Percentiles rank a stretch among this genome's conserved stretches.
Conservation (phyloP, 1,140 invertebrate genomes). For the Mycetomoellerius zeteki region DNA sequence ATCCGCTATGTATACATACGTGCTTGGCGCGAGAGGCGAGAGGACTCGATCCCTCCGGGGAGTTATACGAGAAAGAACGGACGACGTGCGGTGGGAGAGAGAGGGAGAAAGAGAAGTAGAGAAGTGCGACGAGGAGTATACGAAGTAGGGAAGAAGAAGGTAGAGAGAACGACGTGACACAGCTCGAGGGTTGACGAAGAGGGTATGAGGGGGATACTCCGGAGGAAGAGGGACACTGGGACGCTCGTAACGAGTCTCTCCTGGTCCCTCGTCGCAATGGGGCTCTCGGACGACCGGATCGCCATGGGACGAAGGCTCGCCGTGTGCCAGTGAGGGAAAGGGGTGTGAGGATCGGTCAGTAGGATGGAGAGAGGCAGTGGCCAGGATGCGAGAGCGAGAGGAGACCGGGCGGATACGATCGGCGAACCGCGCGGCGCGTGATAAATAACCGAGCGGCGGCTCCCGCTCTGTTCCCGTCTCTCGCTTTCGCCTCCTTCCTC, state of each 20-base stretch:
- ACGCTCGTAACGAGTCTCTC: constrained; percentile 79
- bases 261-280: constrained; percentile 70
- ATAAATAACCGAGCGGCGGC: constrained; percentile 82
- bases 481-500: constrained; percentile 34
- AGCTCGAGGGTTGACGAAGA: constrained; percentile 51
- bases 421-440: constrained; percentile 81
- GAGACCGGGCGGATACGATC: constrained; percentile 76
- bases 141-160: constrained; percentile 45
- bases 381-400: constrained; percentile 52
- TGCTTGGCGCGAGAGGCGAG: constrained; percentile 55
- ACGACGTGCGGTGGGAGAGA: neutral
- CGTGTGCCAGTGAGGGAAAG: constrained; percentile 49
- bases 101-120: constrained; percentile 4
- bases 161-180: constrained; percentile 44
- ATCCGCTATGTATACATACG: constrained; percentile 62
- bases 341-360: constrained; percentile 52
- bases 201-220: constrained; percentile 47
- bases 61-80: constrained; percentile 74
- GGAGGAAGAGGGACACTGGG: constrained; percentile 69
- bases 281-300: constrained; percentile 71
- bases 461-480: constrained; percentile 69
- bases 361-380: constrained; percentile 20
- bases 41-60: constrained; percentile 70
- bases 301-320: constrained; percentile 68
- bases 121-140: neutral